Conservation (phyloP, 2,797 vertebrate species). For the Apogon hyalosoma region DNA sequence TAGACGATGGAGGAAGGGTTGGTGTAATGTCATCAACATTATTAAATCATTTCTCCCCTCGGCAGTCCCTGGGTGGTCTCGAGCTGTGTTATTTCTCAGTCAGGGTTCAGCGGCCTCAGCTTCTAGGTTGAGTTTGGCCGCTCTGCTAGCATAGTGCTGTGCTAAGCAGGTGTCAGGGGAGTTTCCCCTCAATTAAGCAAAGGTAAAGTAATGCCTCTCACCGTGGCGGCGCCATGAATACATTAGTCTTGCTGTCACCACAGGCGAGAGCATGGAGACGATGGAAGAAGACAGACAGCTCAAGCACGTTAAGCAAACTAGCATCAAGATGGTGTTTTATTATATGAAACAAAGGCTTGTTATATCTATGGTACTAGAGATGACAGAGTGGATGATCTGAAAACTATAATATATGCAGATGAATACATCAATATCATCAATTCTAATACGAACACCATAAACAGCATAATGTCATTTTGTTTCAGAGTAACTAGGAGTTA, state of each 20-base stretch:
- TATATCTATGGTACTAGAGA: conserved; percentile 4
- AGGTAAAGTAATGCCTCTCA: conserved; percentile 84
- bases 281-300: conserved; percentile 67
- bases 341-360: conserved; percentile 24
- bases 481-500: conserved; percentile 35
- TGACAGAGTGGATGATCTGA: conserved; percentile 24
- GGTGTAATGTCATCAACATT: conserved; percentile 78
- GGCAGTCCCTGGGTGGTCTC: conserved; percentile 73
- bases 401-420: conserved; percentile 26
- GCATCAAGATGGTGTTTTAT: conserved; percentile 3
- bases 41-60: conserved; percentile 79
- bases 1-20: conserved; percentile 45
- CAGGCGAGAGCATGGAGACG: conserved; percentile 51
- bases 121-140: conserved; percentile 66
- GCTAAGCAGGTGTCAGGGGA: conserved; percentile 83
- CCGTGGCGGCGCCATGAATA: conserved; percentile 76
- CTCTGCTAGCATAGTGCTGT: conserved; percentile 57
- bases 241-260: conserved; percentile 81
- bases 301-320: conserved; percentile 46
- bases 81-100: conserved; percentile 75
- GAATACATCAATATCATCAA: conserved; percentile 41
- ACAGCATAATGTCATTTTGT: conserved; percentile 37
- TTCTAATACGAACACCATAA: conserved; percentile 36
- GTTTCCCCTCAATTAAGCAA: conserved; percentile 88
- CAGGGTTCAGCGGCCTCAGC: conserved; percentile 78